Conservation (phyloP, 2,797 vertebrate genomes). For the Triplophysa yarkandensis region DNA sequence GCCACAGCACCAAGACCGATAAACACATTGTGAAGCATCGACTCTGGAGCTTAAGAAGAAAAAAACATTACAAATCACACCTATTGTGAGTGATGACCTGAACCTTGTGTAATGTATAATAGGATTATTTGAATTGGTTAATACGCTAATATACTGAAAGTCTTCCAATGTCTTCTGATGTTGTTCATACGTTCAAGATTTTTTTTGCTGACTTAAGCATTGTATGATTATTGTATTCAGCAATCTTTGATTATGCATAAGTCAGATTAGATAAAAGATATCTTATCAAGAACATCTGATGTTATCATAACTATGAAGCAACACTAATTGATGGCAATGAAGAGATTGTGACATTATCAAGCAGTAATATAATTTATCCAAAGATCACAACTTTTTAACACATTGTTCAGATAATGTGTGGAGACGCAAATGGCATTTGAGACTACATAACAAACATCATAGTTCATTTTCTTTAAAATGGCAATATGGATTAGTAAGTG, state of each 20-base stretch:
- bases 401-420: not conserved
- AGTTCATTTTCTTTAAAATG: too few relatives aligned
- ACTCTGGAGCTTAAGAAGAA: slow-evolving; percentile 13
- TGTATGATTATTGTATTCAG: not conserved
- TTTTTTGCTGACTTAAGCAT: slow-evolving; percentile 7
- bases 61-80: not conserved
- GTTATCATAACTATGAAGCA: not conserved
- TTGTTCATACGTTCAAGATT: not conserved
- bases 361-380: not conserved
- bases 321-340: not conserved
- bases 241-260: not conserved
- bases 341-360: slow-evolving; percentile 1
- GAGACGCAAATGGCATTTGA: not conserved
- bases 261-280: not conserved
- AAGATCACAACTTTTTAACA: not conserved
- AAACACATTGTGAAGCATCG: slow-evolving; percentile 15
- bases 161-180: not conserved
- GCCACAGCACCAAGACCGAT: slow-evolving; percentile 55
- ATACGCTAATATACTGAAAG: slow-evolving; percentile 19
- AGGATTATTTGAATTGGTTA: not conserved
- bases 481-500: too few relatives aligned
- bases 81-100: not conserved
- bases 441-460: not conserved
- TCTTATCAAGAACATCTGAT: slow-evolving; percentile 9
- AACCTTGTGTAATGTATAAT: slow-evolving; percentile 12